Percentiles rank a stretch among this genome's conserved stretches.
Conservation (phyloP, 1,140 invertebrate species). For the Eufriesea mexicana region DNA sequence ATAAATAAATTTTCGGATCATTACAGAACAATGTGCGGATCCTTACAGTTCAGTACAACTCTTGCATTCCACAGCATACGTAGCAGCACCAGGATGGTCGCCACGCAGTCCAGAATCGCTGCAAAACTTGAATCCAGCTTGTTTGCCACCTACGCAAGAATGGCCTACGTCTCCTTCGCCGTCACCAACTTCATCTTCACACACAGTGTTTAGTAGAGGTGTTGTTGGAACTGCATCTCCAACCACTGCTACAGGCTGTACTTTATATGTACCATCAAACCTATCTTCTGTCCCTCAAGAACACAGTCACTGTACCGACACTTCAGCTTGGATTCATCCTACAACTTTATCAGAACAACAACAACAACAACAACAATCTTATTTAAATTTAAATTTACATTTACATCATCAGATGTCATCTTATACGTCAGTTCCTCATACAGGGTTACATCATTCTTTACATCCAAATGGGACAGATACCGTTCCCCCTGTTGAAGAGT, state of each 20-base stretch:
- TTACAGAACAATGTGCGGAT: constrained; percentile 76
- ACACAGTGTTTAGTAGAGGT: constrained; percentile 65
- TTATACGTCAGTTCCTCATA: constrained; percentile 55
- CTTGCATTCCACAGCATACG: constrained; percentile 79
- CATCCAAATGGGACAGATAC: constrained; percentile 64
- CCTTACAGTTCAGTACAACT: constrained; percentile 78
- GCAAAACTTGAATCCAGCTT: constrained; percentile 59
- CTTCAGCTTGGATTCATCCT: constrained; percentile 78
- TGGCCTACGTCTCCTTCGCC: constrained; percentile 79
- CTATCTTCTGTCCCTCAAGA: constrained; percentile 70
- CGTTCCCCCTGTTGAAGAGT: constrained; percentile 59
- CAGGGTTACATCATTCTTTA: constrained; percentile 66
- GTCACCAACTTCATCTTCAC: constrained; percentile 75
- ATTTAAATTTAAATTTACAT: constrained; percentile 80
- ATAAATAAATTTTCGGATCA: constrained; percentile 5
- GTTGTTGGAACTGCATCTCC: constrained; percentile 57
- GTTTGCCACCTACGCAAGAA: constrained; percentile 68
- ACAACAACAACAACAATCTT: constrained; percentile 77
- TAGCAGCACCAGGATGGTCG: constrained; percentile 76
- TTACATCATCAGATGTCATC: constrained; percentile 80
- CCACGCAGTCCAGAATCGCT: constrained; percentile 77
- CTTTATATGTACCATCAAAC: constrained; percentile 76
- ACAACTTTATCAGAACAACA: constrained; percentile 70
- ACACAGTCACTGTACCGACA: constrained; percentile 70
- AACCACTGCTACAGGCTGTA: constrained; percentile 71